Evolutionary conservation across 1,140 invertebrate genomes (phyloP), one percentile per base, ranked within the genome.

Genomic region (Parapsyche elsis): DNA sequence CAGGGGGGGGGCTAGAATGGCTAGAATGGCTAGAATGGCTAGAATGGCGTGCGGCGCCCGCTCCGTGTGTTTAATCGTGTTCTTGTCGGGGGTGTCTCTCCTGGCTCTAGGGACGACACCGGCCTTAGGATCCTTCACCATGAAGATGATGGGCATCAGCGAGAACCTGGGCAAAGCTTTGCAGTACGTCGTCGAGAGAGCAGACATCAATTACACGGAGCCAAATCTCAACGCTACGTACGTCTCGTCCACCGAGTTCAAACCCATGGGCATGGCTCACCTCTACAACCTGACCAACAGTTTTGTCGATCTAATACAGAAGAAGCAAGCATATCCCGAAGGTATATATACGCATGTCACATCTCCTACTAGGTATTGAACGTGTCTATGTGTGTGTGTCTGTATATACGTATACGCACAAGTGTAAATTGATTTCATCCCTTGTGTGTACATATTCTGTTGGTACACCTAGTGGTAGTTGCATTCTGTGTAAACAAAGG

Each of bases 251-350:
- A 88, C 90, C 23, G 89, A 90, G 78, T 93, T 92, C 86, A 90
- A 92, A 83, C 90, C 92, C 81, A 89, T 90, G 83, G 92, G 92
- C 53, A 93, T 93, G 92, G 90, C 90, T 46, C 91, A 92, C 83
- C 89, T 93, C 16, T 93, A 93, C 88, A 91, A 92, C 84, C 88
- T 91, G 38, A 92, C 92, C 38, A 90, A 91, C 81, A 85, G 88
- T 82, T 90, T 93, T 86, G 91, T 93, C 84, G 90, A 92, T 85
- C 81, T 91, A 78, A 88, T 89, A 67, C 86, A 86, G 21, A 85
- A 87, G 49, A 88, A 88, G 73, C 84, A 89, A 71, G 88, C 88
- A 0, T 88, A 88, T 81, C 88, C 88, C 77, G 86, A 87, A 88
- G 88, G 88, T 89, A 85, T 83, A 82, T 45, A 23, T 23, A 10